Base-by-base conservation (phyloP, 2,113 vertebrate species). In the Cyanoramphus novaezelandiae region DNA sequence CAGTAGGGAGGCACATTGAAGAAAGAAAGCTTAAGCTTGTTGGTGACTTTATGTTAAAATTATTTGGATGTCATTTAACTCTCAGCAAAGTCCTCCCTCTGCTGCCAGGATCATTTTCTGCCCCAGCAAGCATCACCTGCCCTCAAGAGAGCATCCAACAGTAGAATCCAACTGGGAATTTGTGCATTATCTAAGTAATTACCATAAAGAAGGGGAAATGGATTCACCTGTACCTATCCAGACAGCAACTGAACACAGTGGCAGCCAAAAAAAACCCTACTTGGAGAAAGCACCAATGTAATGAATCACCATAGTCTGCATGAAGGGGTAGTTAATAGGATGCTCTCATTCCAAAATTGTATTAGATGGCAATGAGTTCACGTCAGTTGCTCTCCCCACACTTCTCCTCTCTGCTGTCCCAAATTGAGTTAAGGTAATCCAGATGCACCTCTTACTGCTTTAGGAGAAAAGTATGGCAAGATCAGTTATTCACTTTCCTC, bases 341-440 rank as follows among this genome's bases (percentile, higher is more conserved):
- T 64, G 39, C 35, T 95, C 55, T 85, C 33, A 9, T 88, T 92
- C 67, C 59, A 82, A 91, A 96, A 95, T 96, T 68, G 6, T 60
- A 55, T 93, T 90, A 93, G 57, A 88, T 79, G 79, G 67, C 88
- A 92, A n/a, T 8, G 57, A 90, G 52, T 47, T 59, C 52, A 5
- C 75, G 68, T 67, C 74, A 93, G 67, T 27, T 82, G 19, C 21
- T 49, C 62, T 79, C 35, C 35, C 52, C 3, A 2, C 47, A 46
- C 57, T 86, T 96, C 82, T 4, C 2, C 59, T 52, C 60, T 33
- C 71, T 60, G 82, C 52, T 12, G 2, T 90, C 62, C 63, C 59
- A 72, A 88, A 95, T 86, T 3, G 5, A 83, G 76, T 92, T 95
- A 92, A 69, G 76, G 76, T 64, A 29, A 83, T 86, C 44, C 69